Evolutionary conservation across 2,888 invertebrate genomes (phyloP), one percentile per base, ranked within the genome.

Genomic region (Tineola bisselliella): DNA sequence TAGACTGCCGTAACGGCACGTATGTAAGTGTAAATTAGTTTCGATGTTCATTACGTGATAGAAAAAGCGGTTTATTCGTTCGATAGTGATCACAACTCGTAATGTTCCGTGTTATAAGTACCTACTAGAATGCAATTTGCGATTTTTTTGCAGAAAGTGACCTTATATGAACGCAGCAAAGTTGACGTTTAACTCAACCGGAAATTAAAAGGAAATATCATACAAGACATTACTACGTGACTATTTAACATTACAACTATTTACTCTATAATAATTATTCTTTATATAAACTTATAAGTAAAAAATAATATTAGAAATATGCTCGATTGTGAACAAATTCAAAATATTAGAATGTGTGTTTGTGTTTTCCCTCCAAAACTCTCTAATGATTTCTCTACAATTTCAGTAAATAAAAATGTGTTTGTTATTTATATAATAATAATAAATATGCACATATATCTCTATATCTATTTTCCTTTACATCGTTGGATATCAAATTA

Each of bases 1-100:
- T 6, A 25, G 6, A 25, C 25, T 25, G 6, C 25, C 25, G 25
- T 25, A 25, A 25, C 25, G 25, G 25, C 15, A 15, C 15, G 25
- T 25, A 25, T 25, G 25, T 25, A 25, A 25, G 25, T 52, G 52
- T 13, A n/a, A n/a, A n/a, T 52, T 15, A 52, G 18, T 1, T 13
- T 56, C 56, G 56, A 19, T 19, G 25, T 30, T 48, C 18, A 19
- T 56, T 58, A 58, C 58, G 58, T 58, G 58, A 58, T 13, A n/a
- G 58, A 19, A 56, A 56, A 48, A 54, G 54, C 54, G 25, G 48
- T 48, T 11, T 19, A 56, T 19, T 10, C 33, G 13, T 58, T 33
- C 15, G 58, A 58, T 58, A 58, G 58, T 19, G 4, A 58, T 58
- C 58, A 13, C 25, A 13, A 56, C 56, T 13, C 13, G 1, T 33